Conservation (phyloP, 1,140 invertebrate species). For the Sitodiplosis mosellana region DNA sequence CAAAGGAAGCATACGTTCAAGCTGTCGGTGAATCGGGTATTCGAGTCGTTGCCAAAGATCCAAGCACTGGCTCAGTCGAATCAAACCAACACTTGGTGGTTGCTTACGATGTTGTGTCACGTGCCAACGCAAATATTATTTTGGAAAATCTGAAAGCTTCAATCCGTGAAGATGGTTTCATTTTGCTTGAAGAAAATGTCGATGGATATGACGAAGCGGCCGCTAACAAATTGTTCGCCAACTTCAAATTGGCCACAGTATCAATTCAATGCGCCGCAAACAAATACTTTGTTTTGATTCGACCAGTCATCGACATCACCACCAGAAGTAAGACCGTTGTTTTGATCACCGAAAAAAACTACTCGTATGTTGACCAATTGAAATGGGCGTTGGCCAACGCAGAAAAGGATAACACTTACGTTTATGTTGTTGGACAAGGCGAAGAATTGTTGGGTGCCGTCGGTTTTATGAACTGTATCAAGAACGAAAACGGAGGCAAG, state of each 20-base stretch:
- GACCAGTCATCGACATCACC: neutral
- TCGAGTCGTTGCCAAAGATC: slow-evolving; percentile 35
- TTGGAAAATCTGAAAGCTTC: slow-evolving; percentile 38
- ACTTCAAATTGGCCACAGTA: slow-evolving; percentile 27
- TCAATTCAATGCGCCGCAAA: slow-evolving; percentile 29
- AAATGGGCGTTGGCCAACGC: neutral
- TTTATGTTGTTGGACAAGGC: slow-evolving; percentile 29
- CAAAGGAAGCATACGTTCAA: slow-evolving; percentile 26
- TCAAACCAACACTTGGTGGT: slow-evolving; percentile 44
- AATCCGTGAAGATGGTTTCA: slow-evolving; percentile 50
- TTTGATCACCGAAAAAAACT: neutral
- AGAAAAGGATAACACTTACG: neutral
- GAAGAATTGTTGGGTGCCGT: slow-evolving; percentile 57
- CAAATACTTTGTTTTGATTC: slow-evolving; percentile 25
- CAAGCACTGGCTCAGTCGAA: slow-evolving; percentile 31
- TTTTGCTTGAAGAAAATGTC: slow-evolving; percentile 53
- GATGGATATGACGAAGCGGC: slow-evolving; percentile 30
- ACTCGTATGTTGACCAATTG: neutral
- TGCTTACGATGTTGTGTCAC: slow-evolving; percentile 36
- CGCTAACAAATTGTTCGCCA: slow-evolving; percentile 21
- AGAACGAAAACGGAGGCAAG: slow-evolving; percentile 60
- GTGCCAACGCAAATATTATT: slow-evolving; percentile 27
- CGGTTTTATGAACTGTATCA: slow-evolving; percentile 77
- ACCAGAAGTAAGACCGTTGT: neutral
- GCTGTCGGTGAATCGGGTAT: slow-evolving; percentile 26